A percentile compares a stretch with the other conserved stretches of the same genome.
Evolutionary conservation across 2,113 vertebrate genomes (phyloP).

Genomic region (Melanostigma gelatinosum): DNA sequence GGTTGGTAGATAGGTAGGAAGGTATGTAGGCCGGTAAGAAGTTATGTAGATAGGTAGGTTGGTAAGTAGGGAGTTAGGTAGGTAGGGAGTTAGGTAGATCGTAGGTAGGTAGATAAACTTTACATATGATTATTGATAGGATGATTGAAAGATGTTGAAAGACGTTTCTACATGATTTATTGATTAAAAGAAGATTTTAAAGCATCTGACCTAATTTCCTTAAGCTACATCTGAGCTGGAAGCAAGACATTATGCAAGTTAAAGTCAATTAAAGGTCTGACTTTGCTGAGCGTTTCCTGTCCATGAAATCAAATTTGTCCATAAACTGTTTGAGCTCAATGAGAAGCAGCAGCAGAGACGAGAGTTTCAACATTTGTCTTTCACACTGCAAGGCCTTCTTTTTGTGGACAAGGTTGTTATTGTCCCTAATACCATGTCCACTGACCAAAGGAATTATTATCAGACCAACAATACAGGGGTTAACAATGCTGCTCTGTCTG

Average conservation of each 20-base stretch:
- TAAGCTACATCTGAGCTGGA: neutral
- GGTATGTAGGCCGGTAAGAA: too few relatives aligned
- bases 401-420: neutral
- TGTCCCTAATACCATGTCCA: neutral
- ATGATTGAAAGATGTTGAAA: neutral
- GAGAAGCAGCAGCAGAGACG: neutral
- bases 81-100: neutral
- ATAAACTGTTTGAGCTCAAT: neutral
- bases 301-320: neutral
- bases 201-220: neutral
- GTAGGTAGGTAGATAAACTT: neutral
- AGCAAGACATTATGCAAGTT: neutral
- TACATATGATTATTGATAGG: neutral
- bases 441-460: neutral
- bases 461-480: neutral
- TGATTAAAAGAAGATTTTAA: neutral
- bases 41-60: neutral
- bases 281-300: neutral
- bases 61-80: neutral
- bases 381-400: neutral
- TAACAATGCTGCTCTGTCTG: constrained; percentile 9
- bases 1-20: neutral
- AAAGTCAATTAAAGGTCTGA: neutral
- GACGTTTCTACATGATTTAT: neutral
- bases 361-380: neutral